These are phyloP conservation scores for Cephus pygmeus DNA, from an alignment of 2,888 invertebrate species.

Conservation along the genomic window DNA sequence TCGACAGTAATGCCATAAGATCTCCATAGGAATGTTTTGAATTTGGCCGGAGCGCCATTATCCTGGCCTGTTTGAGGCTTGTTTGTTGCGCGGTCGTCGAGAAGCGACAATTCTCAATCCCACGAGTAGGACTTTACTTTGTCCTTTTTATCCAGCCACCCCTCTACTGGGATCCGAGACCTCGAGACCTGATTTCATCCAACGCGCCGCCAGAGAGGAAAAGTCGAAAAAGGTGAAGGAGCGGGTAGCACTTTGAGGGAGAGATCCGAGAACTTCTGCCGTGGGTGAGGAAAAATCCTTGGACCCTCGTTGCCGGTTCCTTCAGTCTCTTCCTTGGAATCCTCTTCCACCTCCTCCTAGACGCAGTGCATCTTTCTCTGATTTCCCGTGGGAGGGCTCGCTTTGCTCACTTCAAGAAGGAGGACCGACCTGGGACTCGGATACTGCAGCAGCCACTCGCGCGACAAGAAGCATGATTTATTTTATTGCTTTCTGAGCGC, in stretches of 20 bases:
- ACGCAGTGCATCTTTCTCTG: conserved; percentile 59
- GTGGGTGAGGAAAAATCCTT: not conserved
- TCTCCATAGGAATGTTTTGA: conserved; percentile 22
- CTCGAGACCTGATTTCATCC: not conserved
- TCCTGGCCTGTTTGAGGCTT: conserved; percentile 15
- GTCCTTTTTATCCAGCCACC: not conserved
- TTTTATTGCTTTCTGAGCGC: conserved; percentile 47
- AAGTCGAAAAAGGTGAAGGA: not conserved
- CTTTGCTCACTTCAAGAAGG: conserved; percentile 26
- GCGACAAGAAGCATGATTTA: conserved; percentile 46
- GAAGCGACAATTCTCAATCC: not conserved
- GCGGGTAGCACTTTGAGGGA: not conserved
- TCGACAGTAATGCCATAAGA: conserved; percentile 18
- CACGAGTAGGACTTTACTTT: not conserved
- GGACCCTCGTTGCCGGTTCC: too few species aligned
- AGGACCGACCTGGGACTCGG: not conserved
- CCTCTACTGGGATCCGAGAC: not conserved
- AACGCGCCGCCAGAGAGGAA: not conserved
- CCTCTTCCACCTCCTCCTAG: conserved; percentile 5
- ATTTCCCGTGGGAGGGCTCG: conserved; percentile 57
- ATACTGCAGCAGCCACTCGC: conserved; percentile 12
- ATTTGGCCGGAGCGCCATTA: conserved; percentile 20
- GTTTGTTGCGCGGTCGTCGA: conserved; percentile 3
- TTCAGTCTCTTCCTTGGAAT: not conserved
- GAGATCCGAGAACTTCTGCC: not conserved